These are phyloP conservation scores for Tyto alba DNA, from an alignment of 2,113 vertebrate species.

Conservation along the genomic window DNA sequence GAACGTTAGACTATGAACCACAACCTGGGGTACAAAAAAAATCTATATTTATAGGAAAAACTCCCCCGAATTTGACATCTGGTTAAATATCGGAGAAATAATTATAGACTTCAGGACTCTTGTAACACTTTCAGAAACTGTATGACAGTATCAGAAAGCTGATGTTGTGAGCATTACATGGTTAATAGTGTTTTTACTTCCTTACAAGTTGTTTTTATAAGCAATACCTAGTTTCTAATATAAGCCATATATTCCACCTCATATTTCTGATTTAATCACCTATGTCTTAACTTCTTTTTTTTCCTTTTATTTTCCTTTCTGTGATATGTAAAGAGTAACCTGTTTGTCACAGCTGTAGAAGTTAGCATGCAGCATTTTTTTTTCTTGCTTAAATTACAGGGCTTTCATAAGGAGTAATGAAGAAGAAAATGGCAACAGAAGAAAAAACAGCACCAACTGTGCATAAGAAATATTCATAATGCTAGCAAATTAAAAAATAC, in stretches of 20 bases:
- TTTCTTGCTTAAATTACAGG: neutral
- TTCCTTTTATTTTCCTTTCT: neutral
- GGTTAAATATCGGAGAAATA: neutral
- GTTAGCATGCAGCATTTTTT: neutral
- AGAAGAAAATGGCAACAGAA: neutral
- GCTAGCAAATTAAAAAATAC: neutral
- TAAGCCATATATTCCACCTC: neutral
- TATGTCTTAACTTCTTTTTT: neutral
- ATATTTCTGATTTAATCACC: neutral
- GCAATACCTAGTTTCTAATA: neutral
- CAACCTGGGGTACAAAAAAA: neutral
- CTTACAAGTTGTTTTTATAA: neutral
- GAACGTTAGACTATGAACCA: neutral
- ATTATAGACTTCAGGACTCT: neutral
- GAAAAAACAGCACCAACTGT: neutral
- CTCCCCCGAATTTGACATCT: neutral
- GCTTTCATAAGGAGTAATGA: neutral
- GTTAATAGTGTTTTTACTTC: neutral
- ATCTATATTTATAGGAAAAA: neutral
- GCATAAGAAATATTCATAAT: neutral
- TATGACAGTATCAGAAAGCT: neutral
- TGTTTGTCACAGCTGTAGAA: neutral
- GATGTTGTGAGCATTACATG: neutral
- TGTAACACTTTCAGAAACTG: neutral
- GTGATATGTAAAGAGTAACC: neutral